These are phyloP conservation scores for Danionella dracula DNA, from an alignment of 2,797 vertebrate genomes.

Conservation along the genomic window DNA sequence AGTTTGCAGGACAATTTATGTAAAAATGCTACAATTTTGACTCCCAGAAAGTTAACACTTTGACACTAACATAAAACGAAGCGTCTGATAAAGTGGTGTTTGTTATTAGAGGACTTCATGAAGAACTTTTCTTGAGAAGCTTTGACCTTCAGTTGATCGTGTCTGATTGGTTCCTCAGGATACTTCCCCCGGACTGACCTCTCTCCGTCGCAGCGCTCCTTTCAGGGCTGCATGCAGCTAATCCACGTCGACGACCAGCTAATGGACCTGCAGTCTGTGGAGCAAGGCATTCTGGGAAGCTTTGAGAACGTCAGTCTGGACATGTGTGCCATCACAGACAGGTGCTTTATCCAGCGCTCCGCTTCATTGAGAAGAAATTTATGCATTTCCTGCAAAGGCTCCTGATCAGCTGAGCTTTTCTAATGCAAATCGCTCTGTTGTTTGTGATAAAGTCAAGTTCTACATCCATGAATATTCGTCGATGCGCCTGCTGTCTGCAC, in stretches of 20 bases:
- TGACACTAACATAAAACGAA: too few relatives aligned
- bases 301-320: slow-evolving; percentile 94
- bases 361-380: too few relatives aligned
- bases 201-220: slow-evolving; percentile 75
- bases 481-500: not conserved
- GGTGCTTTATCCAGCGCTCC: slow-evolving; percentile 60
- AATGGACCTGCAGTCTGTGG: slow-evolving; percentile 81
- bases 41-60: too few relatives aligned
- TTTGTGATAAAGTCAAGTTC: not conserved
- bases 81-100: too few relatives aligned
- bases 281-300: slow-evolving; percentile 80
- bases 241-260: slow-evolving; percentile 91
- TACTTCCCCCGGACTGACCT: slow-evolving; percentile 66
- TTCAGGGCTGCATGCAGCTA: slow-evolving; percentile 96
- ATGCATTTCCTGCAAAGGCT: not conserved
- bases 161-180: slow-evolving; percentile 60
- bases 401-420: not conserved
- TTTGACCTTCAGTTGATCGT: too few relatives aligned
- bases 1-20: too few relatives aligned
- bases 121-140: too few relatives aligned
- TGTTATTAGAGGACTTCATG: too few relatives aligned
- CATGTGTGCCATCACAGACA: slow-evolving; percentile 95
- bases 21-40: too few relatives aligned
- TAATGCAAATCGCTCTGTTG: not conserved
- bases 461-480: not conserved